Evolutionary conservation across 2,888 invertebrate genomes (phyloP).

Genomic region (Trachelus troglodyta): DNA sequence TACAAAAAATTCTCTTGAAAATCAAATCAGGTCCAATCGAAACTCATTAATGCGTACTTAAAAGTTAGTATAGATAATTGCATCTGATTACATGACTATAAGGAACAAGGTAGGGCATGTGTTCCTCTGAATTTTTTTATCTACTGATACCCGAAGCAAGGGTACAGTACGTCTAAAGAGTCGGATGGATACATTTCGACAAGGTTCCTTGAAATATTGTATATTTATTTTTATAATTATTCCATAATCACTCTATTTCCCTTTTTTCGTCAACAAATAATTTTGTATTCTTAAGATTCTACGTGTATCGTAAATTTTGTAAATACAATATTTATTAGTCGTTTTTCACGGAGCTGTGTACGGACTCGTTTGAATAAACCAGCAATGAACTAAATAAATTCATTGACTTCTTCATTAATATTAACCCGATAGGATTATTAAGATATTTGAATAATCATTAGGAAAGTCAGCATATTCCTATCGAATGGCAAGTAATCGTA

Average conservation of each 20-base stretch:
- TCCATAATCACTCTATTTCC: not conserved
- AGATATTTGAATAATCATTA: not conserved
- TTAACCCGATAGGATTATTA: not conserved
- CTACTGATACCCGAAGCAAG: not conserved
- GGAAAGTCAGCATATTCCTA: not conserved
- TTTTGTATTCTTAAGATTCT: not conserved
- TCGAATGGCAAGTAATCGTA: not conserved
- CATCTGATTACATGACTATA: not conserved
- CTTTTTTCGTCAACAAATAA: not conserved
- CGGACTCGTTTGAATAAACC: not conserved
- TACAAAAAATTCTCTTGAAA: not conserved
- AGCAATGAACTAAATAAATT: not conserved
- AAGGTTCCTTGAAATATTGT: not conserved
- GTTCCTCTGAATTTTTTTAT: not conserved
- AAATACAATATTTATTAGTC: not conserved
- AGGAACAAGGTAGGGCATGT: not conserved
- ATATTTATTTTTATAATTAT: not conserved
- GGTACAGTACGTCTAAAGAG: not conserved
- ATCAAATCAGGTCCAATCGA: not conserved
- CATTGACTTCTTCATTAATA: not conserved
- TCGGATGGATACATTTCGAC: not conserved
- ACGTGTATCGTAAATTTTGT: not conserved
- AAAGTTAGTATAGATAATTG: not conserved
- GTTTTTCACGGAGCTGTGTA: not conserved
- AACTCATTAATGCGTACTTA: not conserved